Conservation (phyloP, 2,113 vertebrate genomes). For the Himantopus leucocephalus region DNA sequence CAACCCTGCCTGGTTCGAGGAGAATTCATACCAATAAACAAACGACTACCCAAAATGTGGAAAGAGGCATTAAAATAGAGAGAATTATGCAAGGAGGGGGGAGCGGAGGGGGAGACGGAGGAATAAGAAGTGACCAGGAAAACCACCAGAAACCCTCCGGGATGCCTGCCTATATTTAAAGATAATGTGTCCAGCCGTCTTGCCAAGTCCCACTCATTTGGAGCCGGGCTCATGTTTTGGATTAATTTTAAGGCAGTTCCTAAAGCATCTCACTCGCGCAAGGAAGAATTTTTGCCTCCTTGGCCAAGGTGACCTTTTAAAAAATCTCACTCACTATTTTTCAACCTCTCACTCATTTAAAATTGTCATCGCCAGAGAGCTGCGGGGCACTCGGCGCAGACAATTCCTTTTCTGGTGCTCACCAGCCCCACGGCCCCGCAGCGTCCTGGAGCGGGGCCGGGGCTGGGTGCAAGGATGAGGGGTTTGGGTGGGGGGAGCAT, state of each 20-base stretch:
- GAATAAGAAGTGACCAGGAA: slow-evolving; percentile 55
- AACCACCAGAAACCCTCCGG: slow-evolving; percentile 44
- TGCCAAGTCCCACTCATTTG: slow-evolving; percentile 54
- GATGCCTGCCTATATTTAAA: slow-evolving; percentile 57
- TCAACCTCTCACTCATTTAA: slow-evolving; percentile 30
- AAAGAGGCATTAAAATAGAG: not conserved
- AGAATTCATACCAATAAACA: not conserved
- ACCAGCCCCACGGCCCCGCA: not conserved
- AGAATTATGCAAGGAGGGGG: not conserved
- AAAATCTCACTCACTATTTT: slow-evolving; percentile 46
- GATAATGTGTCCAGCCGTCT: slow-evolving; percentile 33
- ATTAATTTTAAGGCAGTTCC: slow-evolving; percentile 55
- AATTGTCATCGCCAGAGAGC: not conserved
- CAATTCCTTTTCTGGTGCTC: not conserved
- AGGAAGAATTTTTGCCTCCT: slow-evolving; percentile 47
- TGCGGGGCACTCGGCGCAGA: not conserved
- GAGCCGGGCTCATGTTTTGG: slow-evolving; percentile 39
- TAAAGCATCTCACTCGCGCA: not conserved
- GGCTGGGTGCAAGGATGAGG: not conserved
- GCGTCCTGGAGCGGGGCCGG: not conserved
- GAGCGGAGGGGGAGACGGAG: not conserved
- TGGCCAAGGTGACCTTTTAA: slow-evolving; percentile 38
- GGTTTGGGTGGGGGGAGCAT: not conserved
- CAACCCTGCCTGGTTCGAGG: not conserved
- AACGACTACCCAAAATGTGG: not conserved